phyloP scores from a whole-genome alignment of 2,888 invertebrate species.

The Acleris cristana region DNA sequence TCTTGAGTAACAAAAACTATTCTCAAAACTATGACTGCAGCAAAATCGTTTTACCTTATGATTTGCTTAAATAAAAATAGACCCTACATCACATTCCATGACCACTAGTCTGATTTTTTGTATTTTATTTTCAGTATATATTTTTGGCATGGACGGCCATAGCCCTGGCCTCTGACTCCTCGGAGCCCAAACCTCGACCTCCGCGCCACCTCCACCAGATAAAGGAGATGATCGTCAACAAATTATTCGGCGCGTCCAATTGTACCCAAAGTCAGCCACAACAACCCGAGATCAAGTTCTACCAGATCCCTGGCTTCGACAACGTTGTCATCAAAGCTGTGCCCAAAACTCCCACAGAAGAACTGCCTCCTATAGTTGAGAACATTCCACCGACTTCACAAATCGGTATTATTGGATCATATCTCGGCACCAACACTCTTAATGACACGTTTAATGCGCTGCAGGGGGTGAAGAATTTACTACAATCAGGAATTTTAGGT shows the following conservation, averaged over 20 bases:
- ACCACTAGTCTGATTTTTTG: neutral
- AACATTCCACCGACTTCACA: slow-evolving; percentile 19
- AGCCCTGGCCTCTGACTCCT: slow-evolving; percentile 40
- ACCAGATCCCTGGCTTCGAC: slow-evolving; percentile 34
- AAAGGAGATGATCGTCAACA: slow-evolving; percentile 20
- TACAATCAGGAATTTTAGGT: slow-evolving; percentile 33
- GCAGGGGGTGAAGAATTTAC: slow-evolving; percentile 31
- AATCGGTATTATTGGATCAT: slow-evolving; percentile 31
- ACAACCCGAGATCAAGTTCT: slow-evolving; percentile 9
- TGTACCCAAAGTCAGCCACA: slow-evolving; percentile 1
- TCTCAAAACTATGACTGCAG: too few relatives aligned
- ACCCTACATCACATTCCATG: neutral
- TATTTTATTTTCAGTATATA: slow-evolving; percentile 52
- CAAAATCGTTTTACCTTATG: too few relatives aligned
- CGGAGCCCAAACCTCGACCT: slow-evolving; percentile 25
- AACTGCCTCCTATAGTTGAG: slow-evolving; percentile 1
- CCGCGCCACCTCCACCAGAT: slow-evolving; percentile 24
- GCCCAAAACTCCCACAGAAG: slow-evolving; percentile 14
- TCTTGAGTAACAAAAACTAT: too few relatives aligned
- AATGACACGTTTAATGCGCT: slow-evolving; percentile 35
- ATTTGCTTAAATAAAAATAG: too few relatives aligned
- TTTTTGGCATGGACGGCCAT: slow-evolving; percentile 47
- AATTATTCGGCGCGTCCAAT: slow-evolving; percentile 15
- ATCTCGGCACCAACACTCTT: slow-evolving; percentile 34
- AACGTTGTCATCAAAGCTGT: slow-evolving; percentile 37